Base-by-base conservation (phyloP, 2,797 vertebrate genomes). In the Taenioides sp. region DNA sequence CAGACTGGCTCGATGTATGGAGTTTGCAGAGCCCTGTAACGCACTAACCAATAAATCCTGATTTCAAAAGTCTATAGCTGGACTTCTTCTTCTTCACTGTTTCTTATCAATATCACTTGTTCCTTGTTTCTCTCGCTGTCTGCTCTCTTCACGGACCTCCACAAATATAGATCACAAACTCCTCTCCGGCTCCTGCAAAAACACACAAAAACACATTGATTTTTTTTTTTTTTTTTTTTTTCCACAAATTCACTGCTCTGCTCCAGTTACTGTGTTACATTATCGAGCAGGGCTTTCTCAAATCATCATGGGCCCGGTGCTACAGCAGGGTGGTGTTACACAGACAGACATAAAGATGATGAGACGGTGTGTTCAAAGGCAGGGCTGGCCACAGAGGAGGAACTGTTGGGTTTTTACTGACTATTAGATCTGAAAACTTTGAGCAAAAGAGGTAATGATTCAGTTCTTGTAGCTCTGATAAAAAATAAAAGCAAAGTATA, bases 281-380 rank as follows among this genome's bases (percentile, higher is more conserved):
- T 50, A 65, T 65, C 23, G 23, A 65, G n/a, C n/a, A 18, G 64
- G 5, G 12, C 7, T 64, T 64, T 43, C 5, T 64, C 5, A 49
- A 49, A 50, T 49, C 49, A 50, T 65, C 23, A 28, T 12, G 9
- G 22, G 63, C n/a, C 20, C 40, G 10, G 63, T 17, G 37, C 37
- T 23, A 27, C 17, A 49, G 64, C 25, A 70, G 68, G n/a, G 68
- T 63, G 57, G 65, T 27, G 64, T 70, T 71, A 72, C 79, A 67
- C 76, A 66, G 57, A 69, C 55, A 7, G 57, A 55, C 20, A 23
- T 55, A 22, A 55, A 55, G 54, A 67, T 55, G 81, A 79, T 73
- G 69, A 78, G 81, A 78, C 49, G 72, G 71, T 55, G 77, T 27
- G 66, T 80, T 81, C 75, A 7, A 17, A 17, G 25, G 4, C 22